Conservation (phyloP, 2,888 invertebrate species). For the Hyalella azteca region DNA sequence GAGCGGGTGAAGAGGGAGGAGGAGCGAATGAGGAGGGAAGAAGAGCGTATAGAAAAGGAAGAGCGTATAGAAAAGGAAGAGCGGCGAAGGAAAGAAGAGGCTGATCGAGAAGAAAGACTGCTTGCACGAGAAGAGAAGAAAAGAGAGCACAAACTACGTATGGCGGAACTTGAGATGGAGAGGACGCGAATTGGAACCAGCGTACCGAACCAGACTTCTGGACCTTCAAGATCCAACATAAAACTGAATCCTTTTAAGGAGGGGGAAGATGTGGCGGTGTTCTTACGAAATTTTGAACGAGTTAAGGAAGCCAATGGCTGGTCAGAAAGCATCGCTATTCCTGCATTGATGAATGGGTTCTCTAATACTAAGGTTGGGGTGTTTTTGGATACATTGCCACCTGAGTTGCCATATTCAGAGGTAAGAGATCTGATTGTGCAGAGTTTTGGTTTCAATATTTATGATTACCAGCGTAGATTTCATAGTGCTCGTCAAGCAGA, state of each 20-base stretch:
- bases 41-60: too few relatives aligned
- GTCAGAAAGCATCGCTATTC: neutral
- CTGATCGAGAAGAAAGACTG: too few relatives aligned
- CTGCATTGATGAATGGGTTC: neutral
- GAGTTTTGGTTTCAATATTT: constrained; percentile 13
- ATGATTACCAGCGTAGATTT: neutral
- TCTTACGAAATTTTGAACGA: neutral
- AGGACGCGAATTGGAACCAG: too few relatives aligned
- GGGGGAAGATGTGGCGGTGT: neutral
- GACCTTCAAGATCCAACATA: neutral
- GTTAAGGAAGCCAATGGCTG: neutral
- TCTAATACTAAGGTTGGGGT: neutral
- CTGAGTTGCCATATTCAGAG: neutral
- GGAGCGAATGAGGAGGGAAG: too few relatives aligned
- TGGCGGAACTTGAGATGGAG: too few relatives aligned
- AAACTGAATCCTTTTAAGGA: neutral
- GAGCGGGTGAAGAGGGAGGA: too few relatives aligned
- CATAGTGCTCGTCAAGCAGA: neutral
- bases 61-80: too few relatives aligned
- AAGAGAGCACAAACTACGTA: too few relatives aligned
- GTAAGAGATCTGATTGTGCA: neutral
- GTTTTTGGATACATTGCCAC: neutral
- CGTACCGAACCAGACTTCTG: too few relatives aligned
- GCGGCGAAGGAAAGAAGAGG: too few relatives aligned
- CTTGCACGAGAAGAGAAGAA: too few relatives aligned